Conservation (phyloP, 2,797 vertebrate species). For the Acomys russatus region DNA sequence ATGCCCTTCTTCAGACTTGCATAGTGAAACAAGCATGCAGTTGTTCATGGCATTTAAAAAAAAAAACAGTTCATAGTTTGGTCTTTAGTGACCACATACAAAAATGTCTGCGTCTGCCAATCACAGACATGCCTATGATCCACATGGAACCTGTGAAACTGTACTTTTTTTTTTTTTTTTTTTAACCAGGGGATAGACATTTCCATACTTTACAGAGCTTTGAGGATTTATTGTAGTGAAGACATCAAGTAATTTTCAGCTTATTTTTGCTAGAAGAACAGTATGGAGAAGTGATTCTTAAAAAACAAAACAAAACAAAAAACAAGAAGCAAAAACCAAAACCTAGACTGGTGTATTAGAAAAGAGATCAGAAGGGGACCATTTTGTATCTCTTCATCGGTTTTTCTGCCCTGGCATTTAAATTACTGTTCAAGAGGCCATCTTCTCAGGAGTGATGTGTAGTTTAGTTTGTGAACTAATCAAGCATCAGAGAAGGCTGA, state of each 20-base stretch:
- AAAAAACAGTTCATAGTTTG: neutral
- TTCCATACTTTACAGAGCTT: neutral
- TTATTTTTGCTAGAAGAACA: slow-evolving; percentile 20
- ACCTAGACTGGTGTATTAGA: neutral
- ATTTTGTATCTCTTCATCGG: slow-evolving; percentile 49
- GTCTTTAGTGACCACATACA: neutral
- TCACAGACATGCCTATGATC: neutral
- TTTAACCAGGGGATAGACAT: neutral
- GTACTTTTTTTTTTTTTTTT: neutral
- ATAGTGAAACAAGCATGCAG: neutral
- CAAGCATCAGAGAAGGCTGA: neutral
- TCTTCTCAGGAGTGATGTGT: neutral
- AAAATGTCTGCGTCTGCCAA: neutral
- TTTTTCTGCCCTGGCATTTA: slow-evolving; percentile 27
- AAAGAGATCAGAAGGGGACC: neutral
- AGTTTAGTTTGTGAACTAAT: slow-evolving; percentile 8
- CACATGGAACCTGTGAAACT: neutral
- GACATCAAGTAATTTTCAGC: neutral
- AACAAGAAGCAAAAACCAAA: neutral
- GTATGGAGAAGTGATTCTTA: neutral
- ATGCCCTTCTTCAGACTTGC: neutral
- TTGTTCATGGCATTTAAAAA: neutral
- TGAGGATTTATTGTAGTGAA: neutral
- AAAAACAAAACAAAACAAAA: slow-evolving; percentile 2
- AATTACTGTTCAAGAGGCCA: neutral